Evolutionary conservation across 2,888 invertebrate genomes (phyloP).

Genomic region (Cremastinae sp.): DNA sequence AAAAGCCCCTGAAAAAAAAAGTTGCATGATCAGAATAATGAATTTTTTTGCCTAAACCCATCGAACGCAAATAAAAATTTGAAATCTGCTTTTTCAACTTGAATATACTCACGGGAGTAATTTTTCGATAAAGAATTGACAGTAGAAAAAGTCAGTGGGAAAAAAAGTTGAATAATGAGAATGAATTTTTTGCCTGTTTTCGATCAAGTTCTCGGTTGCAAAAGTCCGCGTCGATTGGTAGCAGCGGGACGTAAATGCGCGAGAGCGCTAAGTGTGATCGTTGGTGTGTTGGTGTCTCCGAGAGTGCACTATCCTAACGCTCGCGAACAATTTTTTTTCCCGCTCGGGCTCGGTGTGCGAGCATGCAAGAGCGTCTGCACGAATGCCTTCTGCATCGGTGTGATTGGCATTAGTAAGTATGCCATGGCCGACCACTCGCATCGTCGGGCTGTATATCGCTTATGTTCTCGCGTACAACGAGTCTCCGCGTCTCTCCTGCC

Average conservation of each 20-base stretch:
- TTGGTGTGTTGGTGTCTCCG: background rate
- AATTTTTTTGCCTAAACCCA: too few relatives aligned
- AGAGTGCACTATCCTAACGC: conserved; percentile 37
- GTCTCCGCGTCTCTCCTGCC: conserved; percentile 71
- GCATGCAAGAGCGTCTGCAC: conserved; percentile 26
- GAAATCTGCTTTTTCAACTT: too few relatives aligned
- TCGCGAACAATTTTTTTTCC: background rate
- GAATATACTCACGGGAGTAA: too few relatives aligned
- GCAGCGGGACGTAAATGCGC: background rate
- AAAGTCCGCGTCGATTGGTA: conserved; percentile 20
- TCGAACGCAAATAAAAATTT: too few relatives aligned
- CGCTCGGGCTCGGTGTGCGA: background rate
- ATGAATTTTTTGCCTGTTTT: background rate
- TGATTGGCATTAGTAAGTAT: conserved; percentile 81
- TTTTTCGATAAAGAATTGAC: background rate
- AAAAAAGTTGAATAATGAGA: background rate
- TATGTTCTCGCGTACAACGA: conserved; percentile 31
- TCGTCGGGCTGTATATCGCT: conserved; percentile 66
- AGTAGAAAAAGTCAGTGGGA: background rate
- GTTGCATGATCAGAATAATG: too few relatives aligned
- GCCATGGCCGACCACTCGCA: conserved; percentile 80
- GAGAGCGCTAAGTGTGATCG: background rate
- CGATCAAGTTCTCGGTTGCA: background rate
- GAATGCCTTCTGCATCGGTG: conserved; percentile 76
- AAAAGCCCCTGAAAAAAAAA: too few relatives aligned